Conservation (phyloP, 2,888 invertebrate genomes). For the Xestia ashworthii region DNA sequence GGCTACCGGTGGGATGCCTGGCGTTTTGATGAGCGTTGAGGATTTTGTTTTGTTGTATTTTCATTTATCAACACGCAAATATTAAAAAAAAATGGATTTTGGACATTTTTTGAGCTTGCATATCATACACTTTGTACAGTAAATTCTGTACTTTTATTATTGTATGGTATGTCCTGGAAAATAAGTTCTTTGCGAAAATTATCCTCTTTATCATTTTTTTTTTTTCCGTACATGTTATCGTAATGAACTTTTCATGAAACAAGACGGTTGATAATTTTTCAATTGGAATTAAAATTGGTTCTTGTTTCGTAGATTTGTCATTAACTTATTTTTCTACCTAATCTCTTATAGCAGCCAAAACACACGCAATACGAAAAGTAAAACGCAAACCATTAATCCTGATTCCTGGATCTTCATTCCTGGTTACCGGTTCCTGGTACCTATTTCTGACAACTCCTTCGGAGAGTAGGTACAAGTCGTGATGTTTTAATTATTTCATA, state of each 20-base stretch:
- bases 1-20: slow-evolving; percentile 25
- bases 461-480: not conserved
- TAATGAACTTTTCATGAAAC: not conserved
- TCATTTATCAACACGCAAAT: not conserved
- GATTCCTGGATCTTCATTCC: too few species aligned
- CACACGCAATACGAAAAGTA: not conserved
- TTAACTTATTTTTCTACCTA: not conserved
- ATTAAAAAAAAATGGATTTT: not conserved
- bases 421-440: not conserved
- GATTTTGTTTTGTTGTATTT: slow-evolving; percentile 1
- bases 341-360: not conserved
- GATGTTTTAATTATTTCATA: not conserved
- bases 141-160: not conserved
- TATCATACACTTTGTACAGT: not conserved
- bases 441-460: not conserved
- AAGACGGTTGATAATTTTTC: not conserved
- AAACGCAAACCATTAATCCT: too few species aligned
- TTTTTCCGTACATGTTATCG: not conserved
- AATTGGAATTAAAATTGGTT: not conserved
- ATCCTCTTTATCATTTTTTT: not conserved
- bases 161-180: not conserved
- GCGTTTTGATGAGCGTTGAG: not conserved
- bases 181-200: not conserved
- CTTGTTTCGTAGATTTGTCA: not conserved
- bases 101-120: not conserved